Conservation (phyloP, 2,797 vertebrate species). For the Dendrocincla fuliginosa region DNA sequence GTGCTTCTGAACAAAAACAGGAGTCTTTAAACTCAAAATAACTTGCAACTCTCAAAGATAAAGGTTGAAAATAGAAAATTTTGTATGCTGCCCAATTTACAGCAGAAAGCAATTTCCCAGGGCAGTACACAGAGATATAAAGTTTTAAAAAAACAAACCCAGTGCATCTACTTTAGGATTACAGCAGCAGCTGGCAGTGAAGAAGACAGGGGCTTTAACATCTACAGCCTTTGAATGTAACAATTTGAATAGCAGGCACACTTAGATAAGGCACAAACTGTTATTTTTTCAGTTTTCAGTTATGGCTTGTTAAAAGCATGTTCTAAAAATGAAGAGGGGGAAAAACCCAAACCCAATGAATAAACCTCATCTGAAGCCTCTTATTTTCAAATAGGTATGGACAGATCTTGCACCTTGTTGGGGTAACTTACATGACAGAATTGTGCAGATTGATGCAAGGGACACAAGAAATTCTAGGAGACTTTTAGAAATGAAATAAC, state of each 20-base stretch:
- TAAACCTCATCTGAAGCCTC: not conserved
- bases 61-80: not conserved
- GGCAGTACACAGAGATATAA: not conserved
- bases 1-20: not conserved
- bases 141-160: not conserved
- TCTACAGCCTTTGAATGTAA: not conserved
- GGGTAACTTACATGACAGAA: not conserved
- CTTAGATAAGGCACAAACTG: conserved; percentile 9
- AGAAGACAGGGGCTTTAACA: not conserved
- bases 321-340: not conserved
- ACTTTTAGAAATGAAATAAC: not conserved
- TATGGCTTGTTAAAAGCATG: not conserved
- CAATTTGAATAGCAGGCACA: not conserved
- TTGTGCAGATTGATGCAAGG: not conserved
- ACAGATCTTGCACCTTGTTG: not conserved
- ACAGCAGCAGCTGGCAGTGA: not conserved
- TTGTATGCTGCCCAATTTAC: not conserved
- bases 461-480: not conserved
- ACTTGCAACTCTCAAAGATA: not conserved
- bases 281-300: not conserved
- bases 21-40: not conserved
- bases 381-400: not conserved
- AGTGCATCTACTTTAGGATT: not conserved
- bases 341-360: not conserved
- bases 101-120: not conserved